phyloP scores from a whole-genome alignment of 2,888 invertebrate species.

The Apotomis betuletana region DNA sequence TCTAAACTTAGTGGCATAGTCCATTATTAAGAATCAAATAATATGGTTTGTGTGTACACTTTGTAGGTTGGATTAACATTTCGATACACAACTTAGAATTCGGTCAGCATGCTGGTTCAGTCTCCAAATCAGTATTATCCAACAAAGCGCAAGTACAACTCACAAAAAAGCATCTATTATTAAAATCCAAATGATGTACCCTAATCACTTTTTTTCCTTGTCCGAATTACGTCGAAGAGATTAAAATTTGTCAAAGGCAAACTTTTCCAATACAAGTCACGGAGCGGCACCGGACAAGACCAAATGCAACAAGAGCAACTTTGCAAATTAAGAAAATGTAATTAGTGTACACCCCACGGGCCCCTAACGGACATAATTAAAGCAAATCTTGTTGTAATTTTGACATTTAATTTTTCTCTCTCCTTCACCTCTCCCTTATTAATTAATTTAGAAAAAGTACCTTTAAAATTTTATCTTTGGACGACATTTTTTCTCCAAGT shows the following conservation, averaged over 20 bases:
- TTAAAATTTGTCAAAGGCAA: slow-evolving; percentile 43
- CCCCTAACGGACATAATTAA: slow-evolving; percentile 74
- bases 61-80: too few species aligned
- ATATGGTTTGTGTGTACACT: too few species aligned
- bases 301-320: slow-evolving; percentile 61
- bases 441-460: slow-evolving; percentile 79
- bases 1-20: too few species aligned
- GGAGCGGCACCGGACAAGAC: slow-evolving; percentile 55
- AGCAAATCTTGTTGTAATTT: slow-evolving; percentile 82
- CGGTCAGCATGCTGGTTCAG: too few species aligned
- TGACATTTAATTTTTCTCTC: slow-evolving; percentile 81
- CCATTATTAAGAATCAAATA: too few species aligned
- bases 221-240: slow-evolving; percentile 22
- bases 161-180: too few species aligned
- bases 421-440: slow-evolving; percentile 72
- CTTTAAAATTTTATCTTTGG: slow-evolving; percentile 80
- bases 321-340: slow-evolving; percentile 83
- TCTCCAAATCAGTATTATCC: too few species aligned
- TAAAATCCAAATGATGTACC: neutral
- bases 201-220: neutral
- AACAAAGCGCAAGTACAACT: too few species aligned
- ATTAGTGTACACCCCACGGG: slow-evolving; percentile 64
- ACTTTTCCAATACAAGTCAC: slow-evolving; percentile 53
- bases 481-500: slow-evolving; percentile 71
- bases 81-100: too few species aligned